Conservation (phyloP, 2,113 vertebrate species). For the Ctenomys sociabilis region DNA sequence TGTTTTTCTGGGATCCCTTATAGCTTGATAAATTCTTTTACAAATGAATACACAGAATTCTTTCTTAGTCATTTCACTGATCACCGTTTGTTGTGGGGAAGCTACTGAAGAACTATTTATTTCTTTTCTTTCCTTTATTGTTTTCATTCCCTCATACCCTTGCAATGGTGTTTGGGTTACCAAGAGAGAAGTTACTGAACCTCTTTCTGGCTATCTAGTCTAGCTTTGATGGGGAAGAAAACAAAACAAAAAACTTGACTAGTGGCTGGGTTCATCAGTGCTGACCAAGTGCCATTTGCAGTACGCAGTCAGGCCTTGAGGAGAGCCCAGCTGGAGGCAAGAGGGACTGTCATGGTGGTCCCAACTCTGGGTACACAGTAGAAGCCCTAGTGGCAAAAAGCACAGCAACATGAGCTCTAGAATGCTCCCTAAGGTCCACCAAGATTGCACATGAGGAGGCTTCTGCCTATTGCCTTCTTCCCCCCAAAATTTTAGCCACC, state of each 20-base stretch:
- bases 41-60: no score
- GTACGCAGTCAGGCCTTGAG: neutral
- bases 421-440: neutral
- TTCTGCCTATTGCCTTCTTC: neutral
- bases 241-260: neutral
- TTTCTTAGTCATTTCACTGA: neutral
- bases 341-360: no score
- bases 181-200: no score
- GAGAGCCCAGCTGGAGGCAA: no score
- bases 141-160: neutral
- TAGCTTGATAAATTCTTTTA: neutral
- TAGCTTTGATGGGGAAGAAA: neutral
- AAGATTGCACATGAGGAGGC: no score
- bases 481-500: neutral
- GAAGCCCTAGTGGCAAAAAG: neutral
- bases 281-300: neutral
- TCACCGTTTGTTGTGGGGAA: neutral
- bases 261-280: neutral
- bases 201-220: neutral
- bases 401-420: neutral
- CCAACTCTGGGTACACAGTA: neutral
- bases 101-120: neutral
- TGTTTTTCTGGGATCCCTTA: neutral
- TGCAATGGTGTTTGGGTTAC: neutral
- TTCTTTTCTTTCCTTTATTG: neutral